Evolutionary conservation across 1,140 invertebrate genomes (phyloP), one percentile per base, ranked within the genome.

Genomic region (Drosophila navojoa): DNA sequence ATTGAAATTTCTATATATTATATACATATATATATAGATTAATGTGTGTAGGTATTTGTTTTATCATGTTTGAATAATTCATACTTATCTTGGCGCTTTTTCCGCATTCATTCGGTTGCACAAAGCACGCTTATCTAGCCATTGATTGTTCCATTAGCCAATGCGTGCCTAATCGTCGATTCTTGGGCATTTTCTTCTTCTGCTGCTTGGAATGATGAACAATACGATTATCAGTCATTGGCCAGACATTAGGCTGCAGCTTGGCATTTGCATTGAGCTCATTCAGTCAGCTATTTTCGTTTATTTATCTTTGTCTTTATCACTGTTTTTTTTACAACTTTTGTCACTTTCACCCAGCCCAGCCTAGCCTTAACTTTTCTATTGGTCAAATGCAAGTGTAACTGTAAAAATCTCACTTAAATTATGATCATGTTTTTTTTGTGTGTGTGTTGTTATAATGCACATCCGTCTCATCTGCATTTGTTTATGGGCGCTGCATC

Each of bases 151-250:
- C 19, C 49, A 49, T 71, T 38, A 38, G 57, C 29, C 45, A 47
- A 40, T 68, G 67, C 82, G 79, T 86, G 82, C 78, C 84, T 62
- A 86, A 87, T 82, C 82, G 59, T 4, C 53, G 35, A 27, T 70
- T 63, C 67, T 77, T 79, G 32, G 75, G 11, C 40, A 13, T 42
- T 10, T 10, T 42, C 40, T 42, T 42, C 42, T 42, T 42, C 40
- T 42, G 1, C 40, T 19, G n/a, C 42, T 2, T 45, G n/a, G 42
- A 7, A 9, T 15, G 71, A 29, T 69, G 57, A 52, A 15, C 25
- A 45, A 45, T 44, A 66, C 16, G 50, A 45, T 10, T 60, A 68
- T 42, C 32, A 45, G 13, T 35, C 67, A 62, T 60, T 60, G 40
- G 42, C 15, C 10, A 59, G 40, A 40, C 44, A 58, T 58, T 58